phyloP scores from a whole-genome alignment of 2,113 vertebrate genomes.

The Neotragus moschatus region DNA sequence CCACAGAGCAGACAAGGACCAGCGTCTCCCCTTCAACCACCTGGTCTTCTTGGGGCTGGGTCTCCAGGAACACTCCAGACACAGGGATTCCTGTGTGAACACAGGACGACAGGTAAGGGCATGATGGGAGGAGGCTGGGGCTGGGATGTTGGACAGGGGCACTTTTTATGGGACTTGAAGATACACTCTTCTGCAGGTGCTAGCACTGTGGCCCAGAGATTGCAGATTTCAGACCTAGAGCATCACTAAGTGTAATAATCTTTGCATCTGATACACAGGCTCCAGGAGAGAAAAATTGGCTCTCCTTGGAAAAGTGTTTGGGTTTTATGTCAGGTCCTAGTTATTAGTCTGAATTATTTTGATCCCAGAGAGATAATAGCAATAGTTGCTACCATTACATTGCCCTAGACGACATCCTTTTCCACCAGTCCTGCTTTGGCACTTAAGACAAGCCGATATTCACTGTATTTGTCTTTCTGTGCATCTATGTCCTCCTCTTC shows the following conservation, averaged over 20 bases:
- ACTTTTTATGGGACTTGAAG: neutral
- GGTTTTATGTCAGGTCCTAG: neutral
- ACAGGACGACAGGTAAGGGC: neutral
- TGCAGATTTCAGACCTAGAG: neutral
- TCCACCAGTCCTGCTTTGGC: neutral
- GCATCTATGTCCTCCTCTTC: neutral
- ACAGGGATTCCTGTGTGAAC: constrained; percentile 36
- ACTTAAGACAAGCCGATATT: neutral
- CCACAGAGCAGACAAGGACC: constrained; percentile 45
- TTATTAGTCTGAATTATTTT: neutral
- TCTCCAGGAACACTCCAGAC: constrained; percentile 34
- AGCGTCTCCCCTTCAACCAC: neutral
- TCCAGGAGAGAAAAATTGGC: neutral
- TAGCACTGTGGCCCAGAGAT: neutral
- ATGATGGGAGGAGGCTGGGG: neutral
- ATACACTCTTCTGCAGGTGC: neutral
- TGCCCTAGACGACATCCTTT: neutral
- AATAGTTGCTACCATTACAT: neutral
- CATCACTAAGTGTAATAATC: too few relatives aligned
- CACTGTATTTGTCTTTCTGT: neutral
- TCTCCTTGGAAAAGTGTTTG: neutral
- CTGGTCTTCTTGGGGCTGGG: neutral
- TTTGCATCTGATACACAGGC: neutral
- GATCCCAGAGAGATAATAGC: neutral
- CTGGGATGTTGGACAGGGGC: neutral